These are phyloP conservation scores for Saguinus imperator DNA, from an alignment of 2,113 vertebrate species.

Conservation along the genomic window DNA sequence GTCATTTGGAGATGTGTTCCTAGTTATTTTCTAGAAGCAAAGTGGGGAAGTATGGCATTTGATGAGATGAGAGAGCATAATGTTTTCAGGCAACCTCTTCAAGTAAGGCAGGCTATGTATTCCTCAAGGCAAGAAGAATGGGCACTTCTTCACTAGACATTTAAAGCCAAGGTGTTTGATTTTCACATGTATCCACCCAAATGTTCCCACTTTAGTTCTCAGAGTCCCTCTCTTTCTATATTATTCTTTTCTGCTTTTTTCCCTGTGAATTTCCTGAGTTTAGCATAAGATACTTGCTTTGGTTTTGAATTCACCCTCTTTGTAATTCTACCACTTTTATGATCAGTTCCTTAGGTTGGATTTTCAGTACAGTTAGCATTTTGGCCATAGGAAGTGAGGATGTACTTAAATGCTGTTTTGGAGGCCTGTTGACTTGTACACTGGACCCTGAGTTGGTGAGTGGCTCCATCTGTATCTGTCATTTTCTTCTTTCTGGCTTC, in stretches of 20 bases:
- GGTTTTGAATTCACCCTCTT: background rate
- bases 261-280: background rate
- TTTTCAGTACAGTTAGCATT: background rate
- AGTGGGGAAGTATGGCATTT: background rate
- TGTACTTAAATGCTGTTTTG: background rate
- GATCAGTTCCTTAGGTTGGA: background rate
- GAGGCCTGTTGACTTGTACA: background rate
- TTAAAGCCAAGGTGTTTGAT: background rate
- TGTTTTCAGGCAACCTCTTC: background rate
- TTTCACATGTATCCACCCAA: background rate
- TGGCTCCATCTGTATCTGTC: background rate
- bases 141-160: background rate
- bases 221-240: background rate
- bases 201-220: background rate
- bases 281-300: background rate
- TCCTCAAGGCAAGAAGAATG: background rate
- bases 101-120: background rate
- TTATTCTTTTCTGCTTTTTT: background rate
- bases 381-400: background rate
- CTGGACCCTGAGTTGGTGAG: background rate
- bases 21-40: background rate
- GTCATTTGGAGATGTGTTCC: background rate
- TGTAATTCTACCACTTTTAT: background rate
- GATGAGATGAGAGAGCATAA: background rate
- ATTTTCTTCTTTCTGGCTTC: background rate